A percentile compares a stretch with the other conserved stretches of the same genome.
Evolutionary conservation across 1,140 invertebrate genomes (phyloP).

Genomic region (Megalopta genalis): DNA sequence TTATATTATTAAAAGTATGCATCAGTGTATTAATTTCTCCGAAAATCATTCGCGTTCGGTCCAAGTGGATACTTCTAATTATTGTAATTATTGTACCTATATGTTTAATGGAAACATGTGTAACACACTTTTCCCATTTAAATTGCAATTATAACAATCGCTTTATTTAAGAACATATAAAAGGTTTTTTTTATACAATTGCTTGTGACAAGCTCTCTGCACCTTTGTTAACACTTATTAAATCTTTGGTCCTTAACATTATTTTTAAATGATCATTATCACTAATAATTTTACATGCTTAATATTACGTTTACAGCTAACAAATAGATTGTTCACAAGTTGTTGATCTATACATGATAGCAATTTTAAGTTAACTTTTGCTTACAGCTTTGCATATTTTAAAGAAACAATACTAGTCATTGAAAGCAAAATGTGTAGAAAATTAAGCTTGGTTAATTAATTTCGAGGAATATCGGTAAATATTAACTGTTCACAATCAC

Average conservation of each 20-base stretch:
- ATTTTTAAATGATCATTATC: conserved; percentile 63
- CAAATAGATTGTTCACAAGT: conserved; percentile 50
- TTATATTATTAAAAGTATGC: conserved; percentile 21
- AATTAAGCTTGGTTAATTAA: not conserved
- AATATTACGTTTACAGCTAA: conserved; percentile 58
- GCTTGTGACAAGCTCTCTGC: conserved; percentile 66
- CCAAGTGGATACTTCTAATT: conserved; percentile 18
- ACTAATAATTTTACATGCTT: conserved; percentile 57
- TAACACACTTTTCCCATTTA: conserved; percentile 37
- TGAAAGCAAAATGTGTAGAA: conserved; percentile 4
- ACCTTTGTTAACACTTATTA: conserved; percentile 70
- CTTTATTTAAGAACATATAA: conserved; percentile 57
- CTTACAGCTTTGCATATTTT: not conserved
- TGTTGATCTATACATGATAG: conserved; percentile 29
- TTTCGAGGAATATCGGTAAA: not conserved
- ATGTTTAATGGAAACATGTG: conserved; percentile 19
- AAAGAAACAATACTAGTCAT: not conserved
- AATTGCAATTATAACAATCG: conserved; percentile 40
- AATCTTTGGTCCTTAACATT: conserved; percentile 80
- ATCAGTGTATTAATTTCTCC: conserved; percentile 16
- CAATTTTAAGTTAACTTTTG: conserved; percentile 5
- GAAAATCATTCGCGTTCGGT: conserved; percentile 16
- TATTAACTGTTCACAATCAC: conserved; percentile 14
- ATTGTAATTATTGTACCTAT: conserved; percentile 43
- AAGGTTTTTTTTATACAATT: conserved; percentile 58